phyloP scores from a whole-genome alignment of 2,113 vertebrate species.

The Gopherus evgoodei region DNA sequence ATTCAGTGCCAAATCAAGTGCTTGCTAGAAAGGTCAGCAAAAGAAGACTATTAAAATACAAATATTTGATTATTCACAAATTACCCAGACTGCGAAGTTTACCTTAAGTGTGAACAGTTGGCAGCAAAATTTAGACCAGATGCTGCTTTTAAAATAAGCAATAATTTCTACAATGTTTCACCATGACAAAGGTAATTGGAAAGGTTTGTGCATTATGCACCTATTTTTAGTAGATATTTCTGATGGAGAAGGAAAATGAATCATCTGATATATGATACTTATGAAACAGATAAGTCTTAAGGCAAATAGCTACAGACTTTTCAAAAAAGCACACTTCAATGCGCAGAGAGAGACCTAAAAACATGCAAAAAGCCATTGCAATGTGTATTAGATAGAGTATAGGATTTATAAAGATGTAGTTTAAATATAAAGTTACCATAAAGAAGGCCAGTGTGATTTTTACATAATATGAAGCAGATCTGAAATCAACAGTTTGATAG shows the following conservation, averaged over 20 bases:
- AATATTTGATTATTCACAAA: constrained; percentile 63
- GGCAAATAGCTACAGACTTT: not conserved
- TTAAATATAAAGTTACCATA: not conserved
- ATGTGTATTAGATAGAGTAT: accelerated
- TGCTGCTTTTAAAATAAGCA: constrained; percentile 60
- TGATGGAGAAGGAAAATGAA: constrained; percentile 52
- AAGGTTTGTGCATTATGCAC: not conserved
- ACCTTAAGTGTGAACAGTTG: constrained; percentile 71
- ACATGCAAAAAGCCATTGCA: not conserved
- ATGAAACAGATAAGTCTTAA: constrained; percentile 50
- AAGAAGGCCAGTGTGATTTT: not conserved
- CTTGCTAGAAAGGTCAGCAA: constrained; percentile 34
- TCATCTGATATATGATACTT: constrained; percentile 43
- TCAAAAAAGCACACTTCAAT: not conserved
- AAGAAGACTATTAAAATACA: constrained; percentile 41
- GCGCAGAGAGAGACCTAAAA: not conserved
- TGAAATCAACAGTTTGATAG: not conserved
- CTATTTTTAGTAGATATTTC: constrained; percentile 47
- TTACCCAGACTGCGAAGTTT: constrained; percentile 37
- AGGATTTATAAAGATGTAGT: not conserved
- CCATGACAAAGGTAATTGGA: constrained; percentile 39
- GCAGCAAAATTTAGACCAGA: constrained; percentile 64
- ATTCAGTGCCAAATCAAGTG: not conserved
- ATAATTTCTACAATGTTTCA: constrained; percentile 53
- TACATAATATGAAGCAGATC: not conserved